Evolutionary conservation across 2,113 vertebrate genomes (phyloP), one percentile per base, ranked within the genome.

Genomic region (Stigmatopora argus): DNA sequence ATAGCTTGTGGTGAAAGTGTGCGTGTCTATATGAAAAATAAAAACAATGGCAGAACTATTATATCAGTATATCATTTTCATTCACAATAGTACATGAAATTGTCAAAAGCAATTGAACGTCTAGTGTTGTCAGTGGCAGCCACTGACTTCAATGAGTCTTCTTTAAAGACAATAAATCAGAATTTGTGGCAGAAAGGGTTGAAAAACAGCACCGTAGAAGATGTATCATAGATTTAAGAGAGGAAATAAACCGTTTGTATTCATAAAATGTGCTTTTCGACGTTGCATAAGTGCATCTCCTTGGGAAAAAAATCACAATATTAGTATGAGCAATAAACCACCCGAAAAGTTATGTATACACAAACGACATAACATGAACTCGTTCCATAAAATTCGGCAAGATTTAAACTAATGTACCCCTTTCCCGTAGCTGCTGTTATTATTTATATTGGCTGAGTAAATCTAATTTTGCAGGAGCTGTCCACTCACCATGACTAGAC

Each of bases 351-450:
- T 0, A 0, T 44, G 4, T 35, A 7, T 52, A 34, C 0, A 19
- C 2, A 0, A 0, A 23, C 44, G 0, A 8, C 0, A 2, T 15
- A 5, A 34, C 1, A 23, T 45, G 14, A 23, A 0, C 13, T 0
- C 0, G 10, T 56, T 13, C 19, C 0, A 1, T 26, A 15, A 3
- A 44, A 64, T 73, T 81, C 78, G 78, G 81, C 34, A 0, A 0
- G 3, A 23, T 45, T 61, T 21, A 45, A 45, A 45, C 19, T 19
- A 14, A 21, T 41, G 5, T 14, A 53, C 4, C 51, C 19, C 51
- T 23, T 13, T 4, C 10, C 51, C 11, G 2, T 44, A n/a, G 5
- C 11, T 45, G 34, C 12, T 19, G 18, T 13, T 60, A 6, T 44
- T 41, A 35, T 19, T 41, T 31, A 31, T 31, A 31, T 60, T 44